A percentile compares a stretch with the other conserved stretches of the same genome.
Conservation (phyloP, 2,888 invertebrate genomes). For the Nephrotoma appendiculata region DNA sequence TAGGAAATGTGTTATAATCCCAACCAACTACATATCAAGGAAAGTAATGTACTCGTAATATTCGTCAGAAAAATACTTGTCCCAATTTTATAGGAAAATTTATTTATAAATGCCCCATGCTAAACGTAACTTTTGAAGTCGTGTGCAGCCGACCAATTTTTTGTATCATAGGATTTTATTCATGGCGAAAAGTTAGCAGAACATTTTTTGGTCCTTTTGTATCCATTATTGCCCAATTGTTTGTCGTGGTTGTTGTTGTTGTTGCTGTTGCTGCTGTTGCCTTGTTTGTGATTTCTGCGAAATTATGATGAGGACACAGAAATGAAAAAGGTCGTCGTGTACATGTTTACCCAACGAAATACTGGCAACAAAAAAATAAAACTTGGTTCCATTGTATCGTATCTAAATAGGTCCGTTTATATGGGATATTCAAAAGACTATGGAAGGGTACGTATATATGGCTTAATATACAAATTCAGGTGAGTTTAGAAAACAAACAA, state of each 20-base stretch:
- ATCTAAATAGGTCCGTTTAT: not conserved
- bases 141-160: too few species aligned
- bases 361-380: not conserved
- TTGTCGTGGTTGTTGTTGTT: not conserved
- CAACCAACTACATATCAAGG: too few species aligned
- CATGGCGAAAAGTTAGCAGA: too few species aligned
- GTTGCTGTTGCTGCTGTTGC: not conserved
- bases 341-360: not conserved
- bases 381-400: not conserved
- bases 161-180: too few species aligned
- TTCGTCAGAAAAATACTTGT: too few species aligned
- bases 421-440: not conserved
- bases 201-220: not conserved
- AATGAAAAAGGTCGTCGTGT: not conserved
- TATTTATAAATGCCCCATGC: too few species aligned
- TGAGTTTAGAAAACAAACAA: not conserved
- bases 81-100: too few species aligned
- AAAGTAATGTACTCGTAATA: too few species aligned
- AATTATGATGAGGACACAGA: not conserved
- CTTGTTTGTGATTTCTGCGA: not conserved
- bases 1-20: too few species aligned
- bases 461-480: not conserved
- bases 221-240: not conserved
- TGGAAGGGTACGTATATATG: not conserved
- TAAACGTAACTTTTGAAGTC: too few species aligned